These are phyloP conservation scores for Smutsia gigantea DNA, from an alignment of 2,797 vertebrate species.

Conservation along the genomic window DNA sequence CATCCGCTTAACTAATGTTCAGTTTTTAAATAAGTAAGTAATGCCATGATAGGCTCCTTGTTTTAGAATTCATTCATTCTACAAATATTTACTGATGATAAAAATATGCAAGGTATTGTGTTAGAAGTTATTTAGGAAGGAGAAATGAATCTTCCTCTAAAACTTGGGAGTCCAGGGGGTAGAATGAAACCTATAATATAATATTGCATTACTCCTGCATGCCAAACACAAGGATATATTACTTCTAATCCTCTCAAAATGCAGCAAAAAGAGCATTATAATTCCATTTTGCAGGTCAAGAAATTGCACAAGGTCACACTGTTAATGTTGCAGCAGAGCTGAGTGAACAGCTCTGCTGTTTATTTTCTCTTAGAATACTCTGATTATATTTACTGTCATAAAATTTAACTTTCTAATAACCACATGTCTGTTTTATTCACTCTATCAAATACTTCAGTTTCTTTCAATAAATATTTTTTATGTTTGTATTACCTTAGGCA, in stretches of 20 bases:
- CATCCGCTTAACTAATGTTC: not conserved
- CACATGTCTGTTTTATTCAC: not conserved
- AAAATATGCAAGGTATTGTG: not conserved
- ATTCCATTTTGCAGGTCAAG: slow-evolving; percentile 24
- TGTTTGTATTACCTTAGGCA: not conserved
- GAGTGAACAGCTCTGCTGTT: not conserved
- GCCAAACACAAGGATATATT: not conserved
- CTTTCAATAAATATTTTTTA: not conserved
- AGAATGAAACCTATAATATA: not conserved
- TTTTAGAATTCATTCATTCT: not conserved
- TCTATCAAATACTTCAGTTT: not conserved
- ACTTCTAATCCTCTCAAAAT: not conserved
- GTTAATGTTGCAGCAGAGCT: not conserved
- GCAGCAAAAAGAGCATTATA: not conserved
- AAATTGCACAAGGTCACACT: not conserved
- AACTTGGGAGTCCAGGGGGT: not conserved
- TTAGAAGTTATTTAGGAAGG: not conserved
- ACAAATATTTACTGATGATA: not conserved
- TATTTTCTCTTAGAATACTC: not conserved
- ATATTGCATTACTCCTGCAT: not conserved
- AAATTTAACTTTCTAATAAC: not conserved
- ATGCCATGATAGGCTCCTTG: not conserved
- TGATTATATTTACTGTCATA: not conserved
- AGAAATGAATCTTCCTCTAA: not conserved
- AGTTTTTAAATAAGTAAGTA: not conserved